phyloP scores from a whole-genome alignment of 2,888 invertebrate genomes.

The Platynereis dumerilii region DNA sequence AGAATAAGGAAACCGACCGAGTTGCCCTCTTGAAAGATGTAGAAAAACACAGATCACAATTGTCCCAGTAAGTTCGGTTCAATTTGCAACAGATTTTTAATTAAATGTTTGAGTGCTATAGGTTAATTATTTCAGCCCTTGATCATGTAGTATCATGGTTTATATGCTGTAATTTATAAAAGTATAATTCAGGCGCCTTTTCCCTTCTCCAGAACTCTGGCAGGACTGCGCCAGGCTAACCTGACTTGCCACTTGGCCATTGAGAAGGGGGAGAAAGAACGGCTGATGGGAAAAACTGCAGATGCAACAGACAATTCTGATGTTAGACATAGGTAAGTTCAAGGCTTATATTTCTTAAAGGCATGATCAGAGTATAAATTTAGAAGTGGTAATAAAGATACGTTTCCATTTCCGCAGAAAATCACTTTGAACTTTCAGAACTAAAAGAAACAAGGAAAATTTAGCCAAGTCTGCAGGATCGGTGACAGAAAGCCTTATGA shows the following conservation, averaged over 20 bases:
- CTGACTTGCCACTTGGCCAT: constrained; percentile 51
- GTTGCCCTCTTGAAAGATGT: constrained; percentile 53
- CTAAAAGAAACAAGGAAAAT: neutral
- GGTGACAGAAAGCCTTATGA: neutral
- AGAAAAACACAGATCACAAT: constrained; percentile 51
- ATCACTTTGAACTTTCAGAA: neutral
- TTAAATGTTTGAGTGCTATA: too few relatives aligned
- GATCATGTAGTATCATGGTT: too few relatives aligned
- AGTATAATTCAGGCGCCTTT: neutral
- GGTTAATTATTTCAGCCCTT: too few relatives aligned
- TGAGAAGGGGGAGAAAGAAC: constrained; percentile 50
- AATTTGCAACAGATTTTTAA: too few relatives aligned
- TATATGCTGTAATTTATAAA: neutral
- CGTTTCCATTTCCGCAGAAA: too few relatives aligned
- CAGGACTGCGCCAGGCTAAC: constrained; percentile 54
- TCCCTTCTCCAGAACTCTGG: constrained; percentile 43
- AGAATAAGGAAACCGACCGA: constrained; percentile 54
- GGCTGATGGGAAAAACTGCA: constrained; percentile 46
- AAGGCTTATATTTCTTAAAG: too few relatives aligned
- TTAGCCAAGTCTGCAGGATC: neutral
- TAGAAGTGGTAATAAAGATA: too few relatives aligned
- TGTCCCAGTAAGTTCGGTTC: constrained; percentile 42
- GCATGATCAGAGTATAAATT: too few relatives aligned
- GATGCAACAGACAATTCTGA: too few relatives aligned
- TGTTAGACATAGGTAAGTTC: too few relatives aligned